phyloP scores from a whole-genome alignment of 2,888 invertebrate species.

The Drosophila bunnanda region DNA sequence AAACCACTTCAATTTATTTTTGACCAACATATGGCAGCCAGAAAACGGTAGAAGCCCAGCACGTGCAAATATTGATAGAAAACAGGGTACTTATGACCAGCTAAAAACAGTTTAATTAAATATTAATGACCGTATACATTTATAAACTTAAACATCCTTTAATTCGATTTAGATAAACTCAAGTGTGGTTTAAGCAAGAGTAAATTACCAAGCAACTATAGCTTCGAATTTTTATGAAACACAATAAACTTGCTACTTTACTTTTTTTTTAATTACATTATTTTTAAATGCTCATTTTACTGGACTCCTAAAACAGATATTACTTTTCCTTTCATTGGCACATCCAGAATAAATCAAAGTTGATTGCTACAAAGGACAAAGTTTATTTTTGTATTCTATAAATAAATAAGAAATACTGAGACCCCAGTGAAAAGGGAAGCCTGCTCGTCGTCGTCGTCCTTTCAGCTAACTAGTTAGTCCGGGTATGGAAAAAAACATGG shows the following conservation, averaged over 20 bases:
- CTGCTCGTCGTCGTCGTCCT: slow-evolving; percentile 8
- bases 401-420: slow-evolving; percentile 4
- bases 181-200: not conserved
- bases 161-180: no score
- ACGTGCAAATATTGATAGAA: not conserved
- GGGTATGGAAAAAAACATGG: slow-evolving; percentile 32
- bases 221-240: not conserved
- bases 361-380: not conserved
- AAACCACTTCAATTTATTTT: slow-evolving; percentile 79
- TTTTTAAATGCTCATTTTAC: not conserved
- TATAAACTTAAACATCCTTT: no score
- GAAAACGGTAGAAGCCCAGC: slow-evolving; percentile 12
- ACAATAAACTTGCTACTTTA: not conserved
- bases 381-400: slow-evolving; percentile 15
- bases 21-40: slow-evolving; percentile 75
- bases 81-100: slow-evolving; percentile 11
- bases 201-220: not conserved
- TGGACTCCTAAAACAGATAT: not conserved
- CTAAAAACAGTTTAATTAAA: not conserved
- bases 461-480: slow-evolving; percentile 28
- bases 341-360: not conserved
- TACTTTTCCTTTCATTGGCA: not conserved
- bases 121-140: not conserved
- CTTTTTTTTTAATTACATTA: no score
- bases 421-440: slow-evolving; percentile 23